Percentiles rank a stretch among this genome's conserved stretches.
phyloP scores from a whole-genome alignment of 2,888 invertebrate species.

The Drosophila melanosoma region DNA sequence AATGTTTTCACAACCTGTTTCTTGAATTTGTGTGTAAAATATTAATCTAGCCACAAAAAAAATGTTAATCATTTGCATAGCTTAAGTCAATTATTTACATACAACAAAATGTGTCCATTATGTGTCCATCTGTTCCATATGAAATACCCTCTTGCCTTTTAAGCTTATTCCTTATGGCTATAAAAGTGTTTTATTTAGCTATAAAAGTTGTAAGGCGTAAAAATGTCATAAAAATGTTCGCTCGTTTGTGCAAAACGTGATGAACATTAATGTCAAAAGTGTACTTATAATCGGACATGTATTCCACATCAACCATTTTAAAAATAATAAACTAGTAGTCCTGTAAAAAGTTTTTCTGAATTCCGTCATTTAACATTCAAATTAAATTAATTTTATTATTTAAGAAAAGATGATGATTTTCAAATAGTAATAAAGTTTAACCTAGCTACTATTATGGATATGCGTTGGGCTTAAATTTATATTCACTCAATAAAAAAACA shows the following conservation, averaged over 20 bases:
- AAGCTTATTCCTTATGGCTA: conserved; percentile 1
- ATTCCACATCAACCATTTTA: not conserved
- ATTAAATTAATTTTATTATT: not conserved
- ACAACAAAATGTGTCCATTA: not conserved
- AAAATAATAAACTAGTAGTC: not conserved
- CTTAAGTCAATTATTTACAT: not conserved
- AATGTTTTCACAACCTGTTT: not conserved
- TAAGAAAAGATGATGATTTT: not conserved
- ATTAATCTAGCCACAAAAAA: not conserved
- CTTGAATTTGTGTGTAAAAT: not conserved
- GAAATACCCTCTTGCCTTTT: conserved; percentile 7
- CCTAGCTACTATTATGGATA: not conserved
- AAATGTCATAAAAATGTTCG: not conserved
- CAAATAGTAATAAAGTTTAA: accelerated
- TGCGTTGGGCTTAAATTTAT: not conserved
- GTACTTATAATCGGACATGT: not conserved
- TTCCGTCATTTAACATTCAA: not conserved
- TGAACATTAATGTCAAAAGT: not conserved
- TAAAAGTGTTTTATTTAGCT: conserved; percentile 11
- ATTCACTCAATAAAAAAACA: not conserved
- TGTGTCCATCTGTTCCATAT: not conserved
- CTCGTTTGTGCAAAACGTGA: not conserved
- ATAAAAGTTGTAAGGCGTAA: conserved; percentile 1
- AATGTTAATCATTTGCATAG: not conserved
- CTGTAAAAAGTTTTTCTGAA: not conserved